Evolutionary conservation across 2,113 vertebrate species (phyloP), one percentile per base, ranked within the genome.

Genomic region (Pollachius pollachius): DNA sequence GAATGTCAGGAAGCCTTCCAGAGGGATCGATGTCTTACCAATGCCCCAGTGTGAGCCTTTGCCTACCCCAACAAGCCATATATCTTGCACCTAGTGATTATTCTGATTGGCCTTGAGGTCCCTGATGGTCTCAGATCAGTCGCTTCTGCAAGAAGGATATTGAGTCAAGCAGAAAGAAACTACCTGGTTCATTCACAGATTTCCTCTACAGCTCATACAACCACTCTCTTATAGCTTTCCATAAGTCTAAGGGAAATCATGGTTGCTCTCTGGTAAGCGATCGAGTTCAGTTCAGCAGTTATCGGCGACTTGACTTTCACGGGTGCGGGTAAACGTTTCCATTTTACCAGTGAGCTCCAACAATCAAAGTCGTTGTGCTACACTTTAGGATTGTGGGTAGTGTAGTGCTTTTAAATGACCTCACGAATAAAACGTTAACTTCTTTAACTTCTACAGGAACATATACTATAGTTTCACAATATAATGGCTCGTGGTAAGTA

Each of bases 51-150:
- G 19, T 16, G 62, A 11, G 69, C 61, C 1, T 62, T 52, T 52
- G 67, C 54, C 16, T 16, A 69, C 27, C 67, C 67, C 15, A 30
- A 21, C 15, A 30, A 25, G 57, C 56, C 67, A 18, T 69, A 69
- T 60, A 16, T 60, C 12, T 17, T 69, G 12, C 67, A 69, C 34
- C 54, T 69, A 18, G 57, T 60, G 15, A 57, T 25, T 1, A 60
- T 57, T 23, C 16, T 52, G 23, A 23, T 34, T 30, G 67, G 67
- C n/a, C 19, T 69, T 23, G 67, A 23, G 21, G 67, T 7, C 7
- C 18, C n/a, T 21, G 12, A 63, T 52, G 59, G 60, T 1, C 34
- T 70, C 12, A 11, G 58, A 15, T 58, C 68, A 21, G 68, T 70
- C 17, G 18, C 68, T 15, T 62, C 15, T 3, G 60, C 23, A 19